Conservation (phyloP, 2,113 vertebrate species). For the Megalops atlanticus region DNA sequence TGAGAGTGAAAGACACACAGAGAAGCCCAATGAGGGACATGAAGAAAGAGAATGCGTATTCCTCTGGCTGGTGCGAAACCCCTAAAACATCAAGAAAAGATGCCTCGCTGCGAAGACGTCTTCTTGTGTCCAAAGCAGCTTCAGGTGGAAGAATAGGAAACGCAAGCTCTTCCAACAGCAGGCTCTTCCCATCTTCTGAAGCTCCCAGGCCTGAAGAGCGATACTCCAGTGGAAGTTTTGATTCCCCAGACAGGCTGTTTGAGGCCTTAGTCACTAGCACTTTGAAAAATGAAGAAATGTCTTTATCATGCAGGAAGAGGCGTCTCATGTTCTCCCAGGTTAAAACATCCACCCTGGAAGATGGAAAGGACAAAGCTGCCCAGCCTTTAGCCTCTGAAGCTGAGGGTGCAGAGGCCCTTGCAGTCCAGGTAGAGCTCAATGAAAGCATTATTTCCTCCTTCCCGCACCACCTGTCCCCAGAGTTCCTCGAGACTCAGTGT, state of each 20-base stretch:
- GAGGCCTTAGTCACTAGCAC: slow-evolving; percentile 65
- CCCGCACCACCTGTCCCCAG: slow-evolving; percentile 49
- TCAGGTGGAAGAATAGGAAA: slow-evolving; percentile 51
- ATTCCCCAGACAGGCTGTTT: slow-evolving; percentile 62
- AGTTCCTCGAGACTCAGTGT: slow-evolving; percentile 55
- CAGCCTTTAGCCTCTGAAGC: slow-evolving; percentile 64
- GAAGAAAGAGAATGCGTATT: slow-evolving; percentile 47
- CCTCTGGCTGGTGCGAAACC: slow-evolving; percentile 79
- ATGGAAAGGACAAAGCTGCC: slow-evolving; percentile 64
- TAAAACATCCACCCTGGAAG: slow-evolving; percentile 86
- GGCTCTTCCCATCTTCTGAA: slow-evolving; percentile 29
- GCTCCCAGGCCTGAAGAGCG: slow-evolving; percentile 53
- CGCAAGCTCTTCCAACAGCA: slow-evolving; percentile 52
- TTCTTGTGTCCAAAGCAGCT: slow-evolving; percentile 68
- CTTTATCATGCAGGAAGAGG: slow-evolving; percentile 68
- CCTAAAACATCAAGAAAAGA: slow-evolving; percentile 78
- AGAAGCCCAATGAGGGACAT: slow-evolving; percentile 44
- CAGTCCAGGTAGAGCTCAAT: slow-evolving; percentile 61
- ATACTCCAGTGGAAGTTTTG: slow-evolving; percentile 48
- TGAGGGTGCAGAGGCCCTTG: slow-evolving; percentile 66
- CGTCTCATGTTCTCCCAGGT: slow-evolving; percentile 82
- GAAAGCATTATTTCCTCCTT: slow-evolving; percentile 61
- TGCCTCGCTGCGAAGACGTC: slow-evolving; percentile 68
- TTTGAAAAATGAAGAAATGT: slow-evolving; percentile 69
- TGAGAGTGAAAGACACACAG: slow-evolving; percentile 37